phyloP scores from a whole-genome alignment of 2,113 vertebrate species.

The Lynx canadensis region DNA sequence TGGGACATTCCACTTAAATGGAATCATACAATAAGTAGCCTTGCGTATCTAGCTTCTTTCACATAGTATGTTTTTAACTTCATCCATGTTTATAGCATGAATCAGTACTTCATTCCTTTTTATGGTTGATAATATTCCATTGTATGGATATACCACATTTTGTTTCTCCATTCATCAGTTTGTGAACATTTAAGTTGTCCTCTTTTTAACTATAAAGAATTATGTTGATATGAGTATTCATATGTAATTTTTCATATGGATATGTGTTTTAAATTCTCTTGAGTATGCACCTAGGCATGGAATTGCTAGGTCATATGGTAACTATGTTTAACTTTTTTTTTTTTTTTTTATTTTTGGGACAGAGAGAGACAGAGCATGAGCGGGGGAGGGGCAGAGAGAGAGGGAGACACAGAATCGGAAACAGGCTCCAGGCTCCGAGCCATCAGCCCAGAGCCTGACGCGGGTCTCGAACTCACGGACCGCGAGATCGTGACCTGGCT shows the following conservation, averaged over 20 bases:
- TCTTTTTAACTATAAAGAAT: not conserved
- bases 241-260: not conserved
- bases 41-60: not conserved
- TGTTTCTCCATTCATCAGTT: not conserved
- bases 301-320: not conserved
- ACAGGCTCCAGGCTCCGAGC: too few relatives aligned
- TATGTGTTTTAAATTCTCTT: not conserved
- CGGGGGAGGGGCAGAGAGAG: too few relatives aligned
- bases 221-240: not conserved
- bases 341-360: too few relatives aligned
- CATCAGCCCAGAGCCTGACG: too few relatives aligned
- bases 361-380: too few relatives aligned
- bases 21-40: not conserved
- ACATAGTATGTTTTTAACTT: not conserved
- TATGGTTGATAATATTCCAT: not conserved
- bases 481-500: too few relatives aligned
- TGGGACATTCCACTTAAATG: not conserved
- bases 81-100: not conserved
- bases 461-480: too few relatives aligned
- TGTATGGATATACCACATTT: not conserved
- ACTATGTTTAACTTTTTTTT: not conserved
- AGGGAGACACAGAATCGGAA: too few relatives aligned
- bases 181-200: not conserved
- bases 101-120: not conserved
- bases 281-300: not conserved